A percentile compares a stretch with the other conserved stretches of the same genome.
phyloP scores from a whole-genome alignment of 2,113 vertebrate genomes.

The Pseudolaguvia tuberculata region DNA sequence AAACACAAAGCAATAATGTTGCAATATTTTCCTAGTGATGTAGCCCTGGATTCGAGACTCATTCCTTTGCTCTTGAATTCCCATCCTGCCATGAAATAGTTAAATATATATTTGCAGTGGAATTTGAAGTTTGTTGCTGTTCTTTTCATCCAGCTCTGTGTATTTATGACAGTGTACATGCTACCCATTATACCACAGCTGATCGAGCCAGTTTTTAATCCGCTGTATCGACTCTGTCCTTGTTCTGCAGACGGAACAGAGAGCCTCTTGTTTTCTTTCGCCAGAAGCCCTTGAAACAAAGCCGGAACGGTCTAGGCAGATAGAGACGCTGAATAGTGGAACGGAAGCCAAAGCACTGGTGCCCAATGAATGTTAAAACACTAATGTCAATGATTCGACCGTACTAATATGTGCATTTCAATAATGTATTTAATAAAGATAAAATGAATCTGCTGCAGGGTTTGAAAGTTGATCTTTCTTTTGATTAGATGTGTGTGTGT shows the following conservation, averaged over 20 bases:
- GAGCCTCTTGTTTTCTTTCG: conserved; percentile 24
- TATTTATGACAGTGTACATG: neutral
- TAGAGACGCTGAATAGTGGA: conserved; percentile 13
- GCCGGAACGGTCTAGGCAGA: neutral
- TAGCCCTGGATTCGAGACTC: neutral
- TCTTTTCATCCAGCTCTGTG: neutral
- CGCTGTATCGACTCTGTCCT: conserved; percentile 16
- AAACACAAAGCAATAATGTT: neutral
- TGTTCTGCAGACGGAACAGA: conserved; percentile 25
- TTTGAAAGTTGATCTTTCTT: neutral
- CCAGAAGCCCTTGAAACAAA: conserved; percentile 37
- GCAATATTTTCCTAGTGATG: neutral
- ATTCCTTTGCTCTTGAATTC: neutral
- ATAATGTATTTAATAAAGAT: conserved; percentile 24
- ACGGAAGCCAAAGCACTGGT: conserved; percentile 27
- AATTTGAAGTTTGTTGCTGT: neutral
- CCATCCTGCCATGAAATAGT: neutral
- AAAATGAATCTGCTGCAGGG: neutral
- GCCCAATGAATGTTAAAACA: conserved; percentile 18
- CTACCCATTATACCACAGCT: neutral
- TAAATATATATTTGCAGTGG: neutral
- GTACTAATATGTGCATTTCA: conserved; percentile 14
- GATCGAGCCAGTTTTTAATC: conserved; percentile 17
- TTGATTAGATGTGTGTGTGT: neutral
- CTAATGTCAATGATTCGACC: conserved; percentile 5